Evolutionary conservation across 1,140 invertebrate genomes (phyloP), one percentile per base, ranked within the genome.

Genomic region (Calephelis virginiensis): DNA sequence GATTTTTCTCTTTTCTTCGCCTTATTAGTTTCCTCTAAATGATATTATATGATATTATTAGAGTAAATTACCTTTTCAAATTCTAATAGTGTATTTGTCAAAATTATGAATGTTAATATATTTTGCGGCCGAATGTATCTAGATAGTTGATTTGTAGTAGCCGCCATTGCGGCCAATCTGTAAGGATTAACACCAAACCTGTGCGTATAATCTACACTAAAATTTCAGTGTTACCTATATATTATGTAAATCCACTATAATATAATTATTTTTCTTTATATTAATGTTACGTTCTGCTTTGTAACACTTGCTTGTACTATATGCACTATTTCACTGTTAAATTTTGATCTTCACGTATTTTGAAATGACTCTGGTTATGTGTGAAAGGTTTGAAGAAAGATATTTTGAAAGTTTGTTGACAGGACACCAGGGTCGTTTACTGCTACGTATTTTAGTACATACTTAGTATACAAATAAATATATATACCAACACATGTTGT

Each of bases 1-100:
- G 17, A 56, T 56, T 6, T 53, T 9, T 14, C 12, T 56, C 0
- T 56, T 56, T 37, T 11, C 17, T 12, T 37, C 10, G 49, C 13
- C 17, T 17, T 17, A 9, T 12, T 11, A 56, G 28, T 12, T 56
- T 56, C 80, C 75, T 74, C 78, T 64, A 74, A 78, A 80, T 74
- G 81, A 86, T 86, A 86, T 85, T 88, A 71, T 77, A 75, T 77
- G 82, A 85, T 88, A 88, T 88, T 86, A 85, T 78, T 82, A 85
- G 77, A 61, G 59, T 68, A 53, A 64, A 17, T 17, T 66, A 66
- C 14, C 9, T 14, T 56, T 56, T 66, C 61, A 38, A 59, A 67
- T 53, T 59, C 40, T 53, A 28, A 28, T 56, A 56, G 53, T 56
- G 28, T 10, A 17, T 43, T 56, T 56, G 10, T 56, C 53, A 6